These are phyloP conservation scores for Paragorgia papillata DNA, from an alignment of 92 coral and sea anemone genomes.

Conservation along the genomic window DNA sequence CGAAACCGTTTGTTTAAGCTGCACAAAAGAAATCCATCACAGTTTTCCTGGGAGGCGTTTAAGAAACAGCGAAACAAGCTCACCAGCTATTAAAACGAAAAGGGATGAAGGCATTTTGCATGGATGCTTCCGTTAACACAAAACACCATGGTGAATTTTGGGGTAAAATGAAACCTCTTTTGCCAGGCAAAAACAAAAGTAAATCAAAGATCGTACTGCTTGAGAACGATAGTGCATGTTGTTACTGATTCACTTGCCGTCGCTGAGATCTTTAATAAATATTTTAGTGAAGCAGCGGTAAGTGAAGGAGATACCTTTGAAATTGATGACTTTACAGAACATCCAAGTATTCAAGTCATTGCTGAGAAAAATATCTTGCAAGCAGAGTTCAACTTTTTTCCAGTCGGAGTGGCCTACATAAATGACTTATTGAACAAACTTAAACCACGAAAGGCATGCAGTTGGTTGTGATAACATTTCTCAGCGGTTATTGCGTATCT, in stretches of 20 bases:
- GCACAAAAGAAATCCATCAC: too few species aligned
- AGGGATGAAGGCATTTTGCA: too few species aligned
- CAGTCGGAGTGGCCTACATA: conserved; percentile 4
- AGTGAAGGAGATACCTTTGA: conserved; percentile 10
- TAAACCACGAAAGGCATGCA: conserved; percentile 32
- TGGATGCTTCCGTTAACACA: too few species aligned
- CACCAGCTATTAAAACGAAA: too few species aligned
- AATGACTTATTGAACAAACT: conserved; percentile 16
- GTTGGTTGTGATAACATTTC: conserved; percentile 37
- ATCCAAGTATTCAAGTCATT: background rate
- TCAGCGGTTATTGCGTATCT: background rate
- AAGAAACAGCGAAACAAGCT: too few species aligned
- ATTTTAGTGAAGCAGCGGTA: conserved; percentile 52
- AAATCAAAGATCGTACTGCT: conserved; percentile 50
- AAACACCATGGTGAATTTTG: too few species aligned
- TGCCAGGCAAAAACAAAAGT: conserved; percentile 38
- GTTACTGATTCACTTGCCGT: background rate
- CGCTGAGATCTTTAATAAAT: conserved; percentile 47
- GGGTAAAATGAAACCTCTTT: conserved; percentile 57
- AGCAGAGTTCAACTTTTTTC: conserved; percentile 5
- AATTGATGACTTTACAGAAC: background rate
- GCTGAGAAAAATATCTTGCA: background rate
- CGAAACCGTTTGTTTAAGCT: too few species aligned
- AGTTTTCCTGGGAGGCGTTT: too few species aligned
- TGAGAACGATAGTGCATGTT: conserved; percentile 18